Percentiles rank a stretch among this genome's conserved stretches.
Evolutionary conservation across 1,140 invertebrate genomes (phyloP).

Genomic region (Cataglyphis hispanica): DNA sequence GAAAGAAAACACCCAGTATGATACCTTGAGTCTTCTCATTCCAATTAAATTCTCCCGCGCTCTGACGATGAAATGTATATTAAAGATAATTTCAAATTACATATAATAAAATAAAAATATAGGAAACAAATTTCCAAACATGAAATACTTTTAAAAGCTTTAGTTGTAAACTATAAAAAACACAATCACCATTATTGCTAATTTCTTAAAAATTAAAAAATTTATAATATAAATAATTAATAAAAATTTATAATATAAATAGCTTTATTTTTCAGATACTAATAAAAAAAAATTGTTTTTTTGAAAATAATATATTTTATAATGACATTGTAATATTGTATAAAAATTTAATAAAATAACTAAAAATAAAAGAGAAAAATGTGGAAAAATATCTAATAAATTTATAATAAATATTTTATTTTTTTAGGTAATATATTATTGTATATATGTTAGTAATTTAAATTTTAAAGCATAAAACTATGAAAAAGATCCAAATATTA

Average conservation of each 20-base stretch:
- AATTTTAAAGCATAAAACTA: neutral
- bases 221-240: too few species aligned
- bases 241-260: too few species aligned
- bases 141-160: neutral
- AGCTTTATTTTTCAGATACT: neutral
- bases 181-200: neutral
- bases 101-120: neutral
- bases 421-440: neutral
- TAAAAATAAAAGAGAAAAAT: neutral
- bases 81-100: constrained; percentile 46
- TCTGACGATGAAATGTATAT: constrained; percentile 82
- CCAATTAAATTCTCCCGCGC: constrained; percentile 92
- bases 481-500: neutral
- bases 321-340: neutral
- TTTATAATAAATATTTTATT: constrained; percentile 1
- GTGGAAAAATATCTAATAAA: neutral
- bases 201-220: too few species aligned
- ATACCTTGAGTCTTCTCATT: constrained; percentile 92
- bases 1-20: constrained; percentile 94
- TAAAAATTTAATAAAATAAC: constrained; percentile 9
- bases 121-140: too few species aligned
- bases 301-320: neutral
- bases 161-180: neutral
- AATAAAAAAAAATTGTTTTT: constrained; percentile 5
- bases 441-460: neutral